These are phyloP conservation scores for Hippotragus niger DNA, from an alignment of 2,113 vertebrate genomes.

Conservation along the genomic window DNA sequence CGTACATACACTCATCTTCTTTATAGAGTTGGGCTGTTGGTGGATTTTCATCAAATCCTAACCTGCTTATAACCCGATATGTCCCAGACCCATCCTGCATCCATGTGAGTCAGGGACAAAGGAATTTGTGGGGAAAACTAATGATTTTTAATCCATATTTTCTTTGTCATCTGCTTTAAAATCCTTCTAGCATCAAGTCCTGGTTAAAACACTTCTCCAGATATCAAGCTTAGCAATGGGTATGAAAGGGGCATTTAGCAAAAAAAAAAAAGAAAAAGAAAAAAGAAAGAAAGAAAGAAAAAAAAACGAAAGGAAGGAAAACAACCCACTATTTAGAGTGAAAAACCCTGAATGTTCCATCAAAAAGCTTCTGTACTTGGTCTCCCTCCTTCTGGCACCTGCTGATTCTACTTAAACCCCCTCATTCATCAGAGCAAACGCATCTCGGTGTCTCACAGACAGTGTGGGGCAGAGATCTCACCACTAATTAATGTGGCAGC, in stretches of 20 bases:
- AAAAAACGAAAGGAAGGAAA: neutral
- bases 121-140: neutral
- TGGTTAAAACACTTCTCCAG: neutral
- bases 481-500: conserved; percentile 79
- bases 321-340: neutral
- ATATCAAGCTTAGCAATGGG: neutral
- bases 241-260: neutral
- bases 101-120: neutral
- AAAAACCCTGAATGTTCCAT: neutral
- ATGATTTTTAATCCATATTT: neutral
- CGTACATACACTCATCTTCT: no score
- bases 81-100: neutral
- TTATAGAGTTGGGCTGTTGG: fast-evolving
- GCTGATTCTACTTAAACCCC: neutral
- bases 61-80: neutral
- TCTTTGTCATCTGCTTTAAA: neutral
- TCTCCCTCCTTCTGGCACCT: neutral
- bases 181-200: neutral
- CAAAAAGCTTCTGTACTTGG: neutral
- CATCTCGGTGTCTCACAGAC: conserved; percentile 64
- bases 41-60: neutral
- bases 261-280: neutral
- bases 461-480: conserved; percentile 60
- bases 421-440: conserved; percentile 53
- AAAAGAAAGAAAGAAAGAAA: neutral